These are phyloP conservation scores for Datnioides undecimradiatus DNA, from an alignment of 2,113 vertebrate genomes.

Conservation along the genomic window DNA sequence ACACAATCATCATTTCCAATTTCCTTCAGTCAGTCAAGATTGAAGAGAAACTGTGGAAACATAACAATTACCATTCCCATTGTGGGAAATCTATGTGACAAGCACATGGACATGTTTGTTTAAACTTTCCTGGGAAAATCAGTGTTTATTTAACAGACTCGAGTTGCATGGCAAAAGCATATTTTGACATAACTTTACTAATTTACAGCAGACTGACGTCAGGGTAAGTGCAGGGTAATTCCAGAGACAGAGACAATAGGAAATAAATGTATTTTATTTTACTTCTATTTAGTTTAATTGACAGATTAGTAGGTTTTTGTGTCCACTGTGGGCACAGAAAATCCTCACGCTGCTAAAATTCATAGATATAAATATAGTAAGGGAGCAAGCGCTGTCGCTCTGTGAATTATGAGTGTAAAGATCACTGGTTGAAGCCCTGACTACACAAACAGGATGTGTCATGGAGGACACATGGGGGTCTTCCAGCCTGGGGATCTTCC, in stretches of 20 bases:
- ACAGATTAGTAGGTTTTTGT: constrained; percentile 1
- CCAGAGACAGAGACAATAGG: background rate
- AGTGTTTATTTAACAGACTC: constrained; percentile 63
- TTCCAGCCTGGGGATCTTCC: constrained; percentile 75
- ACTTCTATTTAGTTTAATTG: background rate
- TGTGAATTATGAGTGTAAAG: constrained; percentile 77
- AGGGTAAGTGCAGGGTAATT: constrained; percentile 21
- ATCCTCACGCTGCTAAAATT: background rate
- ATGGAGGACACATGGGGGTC: constrained; percentile 74
- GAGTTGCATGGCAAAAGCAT: constrained; percentile 45
- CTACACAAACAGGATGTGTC: constrained; percentile 83
- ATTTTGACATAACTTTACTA: constrained; percentile 28
- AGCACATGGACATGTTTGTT: constrained; percentile 64
- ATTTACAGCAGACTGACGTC: constrained; percentile 28
- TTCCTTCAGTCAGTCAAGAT: constrained; percentile 65
- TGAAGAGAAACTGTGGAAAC: constrained; percentile 59
- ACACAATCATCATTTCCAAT: constrained; percentile 66
- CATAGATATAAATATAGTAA: constrained; percentile 57
- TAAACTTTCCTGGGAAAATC: constrained; percentile 63
- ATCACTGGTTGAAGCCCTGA: constrained; percentile 74
- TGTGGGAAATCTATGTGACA: constrained; percentile 67
- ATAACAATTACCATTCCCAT: constrained; percentile 46
- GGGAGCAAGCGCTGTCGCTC: constrained; percentile 37
- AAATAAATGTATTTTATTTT: constrained; percentile 11
- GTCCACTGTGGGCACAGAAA: background rate